Evolutionary conservation across 2,797 vertebrate species (phyloP).

Genomic region (Loriculus beryllinus): DNA sequence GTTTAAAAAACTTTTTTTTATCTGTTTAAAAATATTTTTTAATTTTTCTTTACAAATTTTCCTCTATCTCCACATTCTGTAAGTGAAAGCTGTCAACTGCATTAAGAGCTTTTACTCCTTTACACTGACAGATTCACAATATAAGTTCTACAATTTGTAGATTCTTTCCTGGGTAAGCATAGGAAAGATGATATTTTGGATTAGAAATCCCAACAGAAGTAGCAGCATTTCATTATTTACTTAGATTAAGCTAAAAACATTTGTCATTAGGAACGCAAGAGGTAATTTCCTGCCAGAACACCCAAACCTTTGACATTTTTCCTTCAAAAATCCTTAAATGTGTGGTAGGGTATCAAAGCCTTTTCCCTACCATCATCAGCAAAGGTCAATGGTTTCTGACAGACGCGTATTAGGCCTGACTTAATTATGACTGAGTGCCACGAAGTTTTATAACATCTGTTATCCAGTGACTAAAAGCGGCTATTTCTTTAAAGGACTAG

Average conservation of each 20-base stretch:
- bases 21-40: background rate
- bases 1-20: background rate
- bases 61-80: background rate
- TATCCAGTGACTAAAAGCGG: conserved; percentile 62
- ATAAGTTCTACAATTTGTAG: background rate
- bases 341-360: conserved; percentile 75
- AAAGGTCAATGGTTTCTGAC: conserved; percentile 78
- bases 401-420: conserved; percentile 79
- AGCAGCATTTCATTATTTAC: conserved; percentile 83
- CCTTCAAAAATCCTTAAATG: conserved; percentile 75
- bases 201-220: conserved; percentile 74
- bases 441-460: conserved; percentile 82
- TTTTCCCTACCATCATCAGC: conserved; percentile 73
- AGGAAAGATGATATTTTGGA: conserved; percentile 70
- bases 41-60: background rate
- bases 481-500: conserved; percentile 63
- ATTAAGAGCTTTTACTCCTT: background rate
- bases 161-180: background rate
- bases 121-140: background rate
- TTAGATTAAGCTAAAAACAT: conserved; percentile 80
- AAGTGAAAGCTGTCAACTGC: background rate
- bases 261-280: conserved; percentile 75
- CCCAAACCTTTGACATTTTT: conserved; percentile 82
- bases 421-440: conserved; percentile 74
- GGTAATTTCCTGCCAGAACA: conserved; percentile 75